Base-by-base conservation (phyloP, 2,888 invertebrate species). In the Rhingia rostrata region DNA sequence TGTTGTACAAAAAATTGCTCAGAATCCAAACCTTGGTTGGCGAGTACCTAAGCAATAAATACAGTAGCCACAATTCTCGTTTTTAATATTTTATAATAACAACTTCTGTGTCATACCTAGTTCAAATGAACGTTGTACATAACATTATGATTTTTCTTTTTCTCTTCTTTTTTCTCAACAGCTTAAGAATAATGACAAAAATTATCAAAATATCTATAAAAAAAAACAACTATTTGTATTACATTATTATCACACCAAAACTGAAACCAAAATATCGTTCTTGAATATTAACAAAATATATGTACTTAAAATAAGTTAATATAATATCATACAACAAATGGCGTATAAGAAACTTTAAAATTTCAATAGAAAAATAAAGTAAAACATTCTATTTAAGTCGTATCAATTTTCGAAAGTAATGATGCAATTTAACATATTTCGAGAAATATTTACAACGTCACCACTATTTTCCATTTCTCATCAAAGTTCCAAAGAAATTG, bases 81-180 rank as follows among this genome's bases (percentile, higher is more conserved):
- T 84, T 60, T 54, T 39, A 32, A 58, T 22, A 58, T 64, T 54
- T 56, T 41, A 45, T 51, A 58, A 45, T 56, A n/a, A 67, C 54
- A 63, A 7, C 43, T 56, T 33, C 53, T 60, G 69, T 78, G 78
- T 45, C 56, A 53, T 83, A 53, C 49, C 33, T 54, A 64, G 73
- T 58, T 63, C 63, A 69, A 53, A 64, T 41, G 45, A 74, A 63
- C 49, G 35, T 49, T 84, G 58, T 70, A 80, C 80, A 80, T 70
- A 60, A 84, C 58, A 70, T 66, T 67, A 66, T 80, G 53, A 80
- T 70, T 69, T 84, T 43, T 80, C 51, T 84, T 80, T 75, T 80
- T 83, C 64, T 79, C 73, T 82, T 78, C 70, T 83, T 75, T 84
- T 84, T 84, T 64, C 77, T 64, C 83, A 79, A 83, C 84, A 84